Conservation (phyloP, 2,113 vertebrate species). For the Pelodiscus sinensis region DNA sequence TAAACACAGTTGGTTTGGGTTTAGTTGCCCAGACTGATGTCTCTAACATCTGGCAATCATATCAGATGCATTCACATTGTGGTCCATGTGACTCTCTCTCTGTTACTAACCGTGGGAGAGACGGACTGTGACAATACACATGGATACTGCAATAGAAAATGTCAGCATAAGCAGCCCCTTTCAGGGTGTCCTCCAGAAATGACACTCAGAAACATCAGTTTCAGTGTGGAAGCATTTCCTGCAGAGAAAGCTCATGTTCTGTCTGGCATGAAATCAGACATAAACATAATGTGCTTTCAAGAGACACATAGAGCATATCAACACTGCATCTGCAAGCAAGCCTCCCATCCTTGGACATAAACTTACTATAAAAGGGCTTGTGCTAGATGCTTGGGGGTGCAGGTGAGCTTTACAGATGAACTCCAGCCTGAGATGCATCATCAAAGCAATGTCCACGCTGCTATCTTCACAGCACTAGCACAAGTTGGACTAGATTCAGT, state of each 20-base stretch:
- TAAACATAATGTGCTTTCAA: neutral
- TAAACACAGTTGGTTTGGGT: neutral
- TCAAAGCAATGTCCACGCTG: neutral
- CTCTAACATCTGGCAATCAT: neutral
- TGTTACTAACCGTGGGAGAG: neutral
- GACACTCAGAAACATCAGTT: neutral
- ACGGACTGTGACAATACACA: neutral
- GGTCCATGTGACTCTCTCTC: neutral
- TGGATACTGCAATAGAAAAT: neutral
- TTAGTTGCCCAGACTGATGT: neutral
- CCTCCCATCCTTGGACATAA: neutral
- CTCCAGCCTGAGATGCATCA: neutral
- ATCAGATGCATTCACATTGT: neutral
- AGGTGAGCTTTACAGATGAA: neutral
- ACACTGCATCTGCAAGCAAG: neutral
- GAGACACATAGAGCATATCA: neutral
- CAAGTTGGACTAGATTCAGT: neutral
- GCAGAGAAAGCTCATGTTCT: neutral
- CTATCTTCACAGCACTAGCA: neutral
- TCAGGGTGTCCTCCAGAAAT: neutral
- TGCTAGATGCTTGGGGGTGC: neutral
- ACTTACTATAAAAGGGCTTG: neutral
- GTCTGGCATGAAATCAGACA: neutral
- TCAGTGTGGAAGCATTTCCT: neutral
- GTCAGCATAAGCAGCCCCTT: neutral